These are phyloP conservation scores for Hydrozoanthus gracilis DNA, from an alignment of 92 coral and sea anemone genomes.

Conservation along the genomic window DNA sequence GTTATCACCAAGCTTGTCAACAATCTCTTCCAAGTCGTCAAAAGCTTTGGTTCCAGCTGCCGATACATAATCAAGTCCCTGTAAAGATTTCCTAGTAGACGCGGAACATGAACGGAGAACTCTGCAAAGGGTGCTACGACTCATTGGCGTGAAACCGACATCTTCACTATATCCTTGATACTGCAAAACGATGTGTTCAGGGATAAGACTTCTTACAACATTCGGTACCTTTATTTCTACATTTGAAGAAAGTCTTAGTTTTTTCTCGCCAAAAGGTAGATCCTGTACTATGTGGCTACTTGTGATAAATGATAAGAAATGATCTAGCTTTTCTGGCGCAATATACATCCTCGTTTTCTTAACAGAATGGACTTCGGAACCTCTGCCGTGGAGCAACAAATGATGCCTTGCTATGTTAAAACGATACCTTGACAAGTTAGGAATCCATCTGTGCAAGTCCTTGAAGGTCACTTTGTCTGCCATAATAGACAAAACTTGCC, in stretches of 20 bases:
- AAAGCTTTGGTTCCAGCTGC: slow-evolving; percentile 65
- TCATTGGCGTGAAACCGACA: slow-evolving; percentile 61
- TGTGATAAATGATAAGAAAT: slow-evolving; percentile 62
- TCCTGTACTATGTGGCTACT: slow-evolving; percentile 66
- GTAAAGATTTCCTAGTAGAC: slow-evolving; percentile 59
- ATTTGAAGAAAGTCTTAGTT: slow-evolving; percentile 53
- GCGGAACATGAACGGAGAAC: slow-evolving; percentile 60
- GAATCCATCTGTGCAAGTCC: slow-evolving; percentile 58
- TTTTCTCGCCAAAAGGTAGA: slow-evolving; percentile 70
- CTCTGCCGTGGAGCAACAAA: slow-evolving; percentile 65
- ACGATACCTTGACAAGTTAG: slow-evolving; percentile 61
- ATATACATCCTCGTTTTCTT: slow-evolving; percentile 61
- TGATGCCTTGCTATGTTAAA: slow-evolving; percentile 66
- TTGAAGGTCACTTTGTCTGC: slow-evolving; percentile 59
- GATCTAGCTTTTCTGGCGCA: slow-evolving; percentile 59
- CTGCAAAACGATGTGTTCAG: slow-evolving; percentile 64
- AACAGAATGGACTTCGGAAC: slow-evolving; percentile 45
- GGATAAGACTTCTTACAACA: slow-evolving; percentile 67
- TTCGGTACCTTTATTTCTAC: slow-evolving; percentile 60
- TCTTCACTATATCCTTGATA: slow-evolving; percentile 56
- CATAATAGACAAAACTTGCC: slow-evolving; percentile 65
- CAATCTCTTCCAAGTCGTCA: slow-evolving; percentile 60
- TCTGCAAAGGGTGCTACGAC: slow-evolving; percentile 58
- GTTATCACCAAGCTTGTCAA: slow-evolving; percentile 63
- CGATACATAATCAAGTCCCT: slow-evolving; percentile 54